Evolutionary conservation across 2,888 invertebrate species (phyloP).

Genomic region (Poecilus cupreus): DNA sequence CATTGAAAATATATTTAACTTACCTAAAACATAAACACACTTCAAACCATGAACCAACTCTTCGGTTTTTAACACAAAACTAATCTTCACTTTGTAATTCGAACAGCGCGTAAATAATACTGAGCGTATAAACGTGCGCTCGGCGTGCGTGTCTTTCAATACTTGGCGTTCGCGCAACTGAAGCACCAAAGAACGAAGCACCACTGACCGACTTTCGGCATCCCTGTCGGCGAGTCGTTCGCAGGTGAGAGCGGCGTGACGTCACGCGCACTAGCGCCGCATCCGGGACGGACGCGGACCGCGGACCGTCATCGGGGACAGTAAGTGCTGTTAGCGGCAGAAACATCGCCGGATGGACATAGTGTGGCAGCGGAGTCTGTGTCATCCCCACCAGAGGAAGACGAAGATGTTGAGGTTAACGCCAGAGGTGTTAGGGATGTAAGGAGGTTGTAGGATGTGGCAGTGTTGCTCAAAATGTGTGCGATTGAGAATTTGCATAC

Average conservation of each 20-base stretch:
- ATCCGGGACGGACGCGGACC: constrained; percentile 22
- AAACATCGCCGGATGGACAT: no score
- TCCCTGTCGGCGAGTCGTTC: constrained; percentile 33
- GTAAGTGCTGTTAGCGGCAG: neutral
- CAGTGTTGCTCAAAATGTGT: no score
- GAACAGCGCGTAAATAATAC: neutral
- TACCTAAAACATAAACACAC: neutral
- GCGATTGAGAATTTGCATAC: no score
- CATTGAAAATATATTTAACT: neutral
- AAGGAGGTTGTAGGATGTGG: no score
- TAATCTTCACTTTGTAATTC: no score
- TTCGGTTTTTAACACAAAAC: no score
- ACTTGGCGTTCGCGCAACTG: neutral
- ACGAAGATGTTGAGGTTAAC: no score
- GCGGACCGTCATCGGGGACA: neutral
- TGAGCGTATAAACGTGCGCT: neutral
- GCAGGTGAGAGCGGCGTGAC: constrained; percentile 59
- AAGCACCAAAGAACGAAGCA: neutral
- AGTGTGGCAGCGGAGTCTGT: no score
- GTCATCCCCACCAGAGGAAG: no score
- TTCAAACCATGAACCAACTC: neutral
- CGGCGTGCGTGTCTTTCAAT: neutral
- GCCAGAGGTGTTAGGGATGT: no score
- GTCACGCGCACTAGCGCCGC: constrained; percentile 42
- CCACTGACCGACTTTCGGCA: constrained; percentile 69